Base-by-base conservation (phyloP, 1,140 invertebrate genomes). In the Alviniconcha marisindica region DNA sequence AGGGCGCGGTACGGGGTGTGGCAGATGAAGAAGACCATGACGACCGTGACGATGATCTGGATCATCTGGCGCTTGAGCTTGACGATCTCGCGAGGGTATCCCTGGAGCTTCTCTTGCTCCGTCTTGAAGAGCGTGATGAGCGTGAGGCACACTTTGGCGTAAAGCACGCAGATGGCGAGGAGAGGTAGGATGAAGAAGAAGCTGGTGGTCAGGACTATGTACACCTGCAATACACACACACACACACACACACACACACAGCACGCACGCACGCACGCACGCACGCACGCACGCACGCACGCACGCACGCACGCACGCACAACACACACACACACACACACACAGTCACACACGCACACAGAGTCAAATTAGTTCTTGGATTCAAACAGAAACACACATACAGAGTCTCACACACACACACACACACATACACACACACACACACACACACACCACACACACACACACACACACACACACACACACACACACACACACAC, bases 21-120 rank as follows among this genome's bases (percentile, higher is more conserved):
- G 66, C 87, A 89, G n/a, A 89, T 56, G 73, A 90, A 90, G 83
- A 90, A 90, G 36, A 90, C 79, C 15, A 84, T 78, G 10, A 89
- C 87, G 54, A 90, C 86, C 0, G 88, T 85, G 28, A 86, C 83
- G 48, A 90, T 86, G 44, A 88, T 90, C 36, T 88, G 85, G 2
- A 83, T 87, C 84, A 87, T 87, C 82, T 87, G 86, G 24, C 85
- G 51, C 40, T 85, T 85, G 24, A 85, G 77, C 21, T 71, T 63
- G n/a, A 87, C 78, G 28, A 84, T 85, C 71, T 85, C 87, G 4
- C 84, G 63, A 12, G 85, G 84, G 79, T 84, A 85, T 1, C 60
- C n/a, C 54, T 85, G 78, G 31, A 77, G 77, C 36, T 77, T 81
- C 38, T 77, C 63, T 28, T 83, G 81, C 71, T 84, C 84, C 31